phyloP scores from a whole-genome alignment of 2,113 vertebrate genomes.

The Mustelus asterias region DNA sequence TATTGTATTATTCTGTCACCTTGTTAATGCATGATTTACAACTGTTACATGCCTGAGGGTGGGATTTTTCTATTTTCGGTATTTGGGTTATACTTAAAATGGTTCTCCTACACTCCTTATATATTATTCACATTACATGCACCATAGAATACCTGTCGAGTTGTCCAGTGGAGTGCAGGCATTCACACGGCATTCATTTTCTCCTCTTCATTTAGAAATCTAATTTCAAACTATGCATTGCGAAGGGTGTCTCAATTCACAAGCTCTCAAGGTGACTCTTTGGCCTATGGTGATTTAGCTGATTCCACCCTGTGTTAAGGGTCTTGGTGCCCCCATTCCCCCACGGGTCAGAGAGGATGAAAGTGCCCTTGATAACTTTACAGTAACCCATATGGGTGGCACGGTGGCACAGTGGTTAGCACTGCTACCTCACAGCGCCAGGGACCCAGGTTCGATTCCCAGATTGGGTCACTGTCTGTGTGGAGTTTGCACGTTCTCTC shows the following conservation, averaged over 20 bases:
- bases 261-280: neutral
- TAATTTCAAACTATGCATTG: neutral
- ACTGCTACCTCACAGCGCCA: no score
- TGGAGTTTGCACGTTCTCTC: no score
- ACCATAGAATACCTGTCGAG: neutral
- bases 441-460: no score
- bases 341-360: neutral
- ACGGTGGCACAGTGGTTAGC: no score
- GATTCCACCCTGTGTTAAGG: neutral
- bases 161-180: neutral
- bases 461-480: no score
- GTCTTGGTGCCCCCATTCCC: neutral
- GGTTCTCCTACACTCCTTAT: constrained; percentile 5
- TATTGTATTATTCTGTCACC: constrained; percentile 6
- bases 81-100: constrained; percentile 22
- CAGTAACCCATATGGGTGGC: neutral
- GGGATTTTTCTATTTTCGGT: constrained; percentile 25
- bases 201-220: neutral
- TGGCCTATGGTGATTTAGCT: neutral
- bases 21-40: constrained; percentile 31
- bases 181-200: neutral
- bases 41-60: neutral
- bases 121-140: neutral
- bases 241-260: neutral
- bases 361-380: neutral